Conservation (phyloP, 2,797 vertebrate genomes). For the Adelosebastes latens region DNA sequence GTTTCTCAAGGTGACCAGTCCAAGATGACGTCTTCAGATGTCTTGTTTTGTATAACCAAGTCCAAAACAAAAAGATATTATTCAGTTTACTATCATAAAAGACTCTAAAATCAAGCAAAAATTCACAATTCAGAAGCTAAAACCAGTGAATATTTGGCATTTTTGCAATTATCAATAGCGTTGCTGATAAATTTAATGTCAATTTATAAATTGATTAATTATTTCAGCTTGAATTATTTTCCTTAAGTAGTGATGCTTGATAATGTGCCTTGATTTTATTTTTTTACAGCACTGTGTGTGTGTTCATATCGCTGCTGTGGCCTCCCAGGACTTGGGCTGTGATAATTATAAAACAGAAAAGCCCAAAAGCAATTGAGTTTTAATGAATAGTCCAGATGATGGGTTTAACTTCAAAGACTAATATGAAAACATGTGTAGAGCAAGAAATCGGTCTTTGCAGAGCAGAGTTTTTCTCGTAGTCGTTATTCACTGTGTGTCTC, state of each 20-base stretch:
- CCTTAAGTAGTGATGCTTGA: neutral
- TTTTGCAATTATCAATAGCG: neutral
- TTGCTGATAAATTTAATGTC: neutral
- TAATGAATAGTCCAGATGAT: conserved; percentile 33
- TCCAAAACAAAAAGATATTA: neutral
- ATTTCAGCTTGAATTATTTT: neutral
- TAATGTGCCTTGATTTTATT: neutral
- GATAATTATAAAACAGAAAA: conserved; percentile 44
- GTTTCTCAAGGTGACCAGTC: neutral
- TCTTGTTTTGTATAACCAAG: neutral
- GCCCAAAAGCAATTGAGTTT: conserved; percentile 28
- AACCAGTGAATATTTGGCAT: neutral
- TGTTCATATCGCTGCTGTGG: conserved; percentile 15
- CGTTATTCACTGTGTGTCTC: conserved; percentile 67
- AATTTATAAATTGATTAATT: neutral
- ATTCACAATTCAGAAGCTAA: neutral
- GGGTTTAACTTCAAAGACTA: conserved; percentile 49
- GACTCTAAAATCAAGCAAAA: neutral
- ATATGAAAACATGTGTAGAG: conserved; percentile 25
- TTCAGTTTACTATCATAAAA: neutral
- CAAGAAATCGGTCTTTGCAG: conserved; percentile 5
- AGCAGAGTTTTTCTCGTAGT: conserved; percentile 21
- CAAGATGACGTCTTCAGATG: neutral
- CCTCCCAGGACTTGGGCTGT: conserved; percentile 16
- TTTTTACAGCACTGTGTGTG: neutral